A percentile compares a stretch with the other conserved stretches of the same genome.
These are phyloP conservation scores for Reticulitermes lucifugus DNA, from an alignment of 2,888 invertebrate genomes.

Conservation along the genomic window DNA sequence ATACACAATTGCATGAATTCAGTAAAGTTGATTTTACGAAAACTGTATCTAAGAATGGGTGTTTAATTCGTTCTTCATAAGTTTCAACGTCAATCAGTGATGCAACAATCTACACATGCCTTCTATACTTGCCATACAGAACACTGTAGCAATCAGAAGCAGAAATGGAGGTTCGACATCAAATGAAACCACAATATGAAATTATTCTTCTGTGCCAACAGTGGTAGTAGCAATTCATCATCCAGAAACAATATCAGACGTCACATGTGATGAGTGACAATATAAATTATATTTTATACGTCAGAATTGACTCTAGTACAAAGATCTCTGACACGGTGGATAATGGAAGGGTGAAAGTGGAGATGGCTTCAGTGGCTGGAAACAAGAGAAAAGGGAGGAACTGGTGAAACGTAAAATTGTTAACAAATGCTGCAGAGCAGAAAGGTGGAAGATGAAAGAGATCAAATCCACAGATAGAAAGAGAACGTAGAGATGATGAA, in stretches of 20 bases:
- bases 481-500: neutral
- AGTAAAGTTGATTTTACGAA: too few relatives aligned
- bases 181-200: neutral
- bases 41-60: too few relatives aligned
- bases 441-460: conserved; percentile 16
- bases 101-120: too few relatives aligned
- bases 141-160: too few relatives aligned
- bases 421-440: conserved; percentile 31
- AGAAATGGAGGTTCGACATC: neutral
- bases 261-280: neutral
- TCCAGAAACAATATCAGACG: neutral
- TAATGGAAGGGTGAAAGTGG: neutral
- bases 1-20: too few relatives aligned
- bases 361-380: neutral
- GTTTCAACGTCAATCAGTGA: too few relatives aligned
- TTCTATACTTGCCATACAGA: too few relatives aligned
- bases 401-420: conserved; percentile 27
- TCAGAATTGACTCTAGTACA: neutral
- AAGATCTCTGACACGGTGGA: neutral
- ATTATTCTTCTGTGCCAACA: neutral
- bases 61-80: too few relatives aligned
- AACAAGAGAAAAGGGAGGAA: neutral
- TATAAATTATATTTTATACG: neutral
- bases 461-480: conserved; percentile 1
- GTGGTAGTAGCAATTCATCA: neutral